Base-by-base conservation (phyloP, 2,113 vertebrate genomes). In the Phrynosoma blainvillii region DNA sequence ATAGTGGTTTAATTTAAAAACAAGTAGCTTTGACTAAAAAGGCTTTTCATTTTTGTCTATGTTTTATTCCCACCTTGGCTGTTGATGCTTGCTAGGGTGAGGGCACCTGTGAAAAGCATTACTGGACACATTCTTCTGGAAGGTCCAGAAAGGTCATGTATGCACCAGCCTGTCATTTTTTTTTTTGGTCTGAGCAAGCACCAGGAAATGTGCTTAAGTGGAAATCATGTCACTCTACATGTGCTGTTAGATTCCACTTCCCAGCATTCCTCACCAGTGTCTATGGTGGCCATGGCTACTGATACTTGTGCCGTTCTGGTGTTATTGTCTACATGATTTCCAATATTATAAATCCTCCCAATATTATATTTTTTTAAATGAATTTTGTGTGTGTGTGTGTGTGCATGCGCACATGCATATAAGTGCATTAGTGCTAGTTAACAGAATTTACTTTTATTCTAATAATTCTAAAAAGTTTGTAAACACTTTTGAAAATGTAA, bases 401-500 rank as follows among this genome's bases (percentile, higher is more conserved):
- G 20, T 25, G 40, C 13, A 4, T 25, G 25, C 47, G 13, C 12
- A 23, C 7, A 30, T 7, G 30, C 30, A 12, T 7, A 3, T 56
- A 6, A n/a, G 14, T 11, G 6, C n/a, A 36, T 65, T 6, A n/a
- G 59, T 65, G 23, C 36, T 23, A 32, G 62, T 36, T 12, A 32
- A 70, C 70, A 32, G 80, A 91, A 86, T 87, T 90, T 92, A 88
- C n/a, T 73, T 93, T 81, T 36, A 84, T 85, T 86, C 73, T 36
- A 80, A 47, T 47, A 47, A 47, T 47, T 7, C 47, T 47, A 30
- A 68, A 68, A 68, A 8, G 20, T 68, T 27, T 68, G 66, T 27
- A 68, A 68, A 68, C 66, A 68, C 83, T 93, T 92, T 87, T 90
- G 94, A 94, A 93, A 94, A 95, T 94, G 93, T 93, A 94, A 95